Percentiles rank a stretch among this genome's conserved stretches.
phyloP scores from a whole-genome alignment of 2,113 vertebrate genomes.

The Glareola pratincola region DNA sequence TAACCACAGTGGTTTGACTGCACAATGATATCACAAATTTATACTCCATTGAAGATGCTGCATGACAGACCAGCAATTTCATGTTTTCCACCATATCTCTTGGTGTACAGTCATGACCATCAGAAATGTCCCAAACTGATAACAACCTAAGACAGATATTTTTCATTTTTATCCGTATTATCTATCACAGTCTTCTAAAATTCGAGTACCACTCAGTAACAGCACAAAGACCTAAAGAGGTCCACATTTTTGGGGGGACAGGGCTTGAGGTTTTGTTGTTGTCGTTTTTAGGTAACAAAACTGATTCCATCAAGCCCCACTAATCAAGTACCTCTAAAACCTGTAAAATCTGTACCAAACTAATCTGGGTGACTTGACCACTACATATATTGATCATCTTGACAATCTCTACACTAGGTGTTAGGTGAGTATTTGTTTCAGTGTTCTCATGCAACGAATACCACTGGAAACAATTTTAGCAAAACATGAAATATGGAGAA shows the following conservation, averaged over 20 bases:
- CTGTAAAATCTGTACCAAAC: neutral
- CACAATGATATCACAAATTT: neutral
- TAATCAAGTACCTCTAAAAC: neutral
- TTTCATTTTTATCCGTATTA: neutral
- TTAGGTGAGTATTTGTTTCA: neutral
- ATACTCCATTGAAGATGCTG: neutral
- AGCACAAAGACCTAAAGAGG: neutral
- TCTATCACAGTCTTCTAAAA: neutral
- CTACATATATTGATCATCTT: rapidly evolving
- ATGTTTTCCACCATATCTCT: neutral
- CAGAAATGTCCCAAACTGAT: neutral
- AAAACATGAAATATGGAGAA: neutral
- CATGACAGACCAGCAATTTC: neutral
- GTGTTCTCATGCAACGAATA: neutral
- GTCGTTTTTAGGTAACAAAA: neutral
- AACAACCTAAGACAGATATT: neutral
- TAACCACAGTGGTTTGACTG: neutral
- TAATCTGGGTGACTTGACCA: neutral
- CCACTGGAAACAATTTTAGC: neutral
- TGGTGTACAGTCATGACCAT: rapidly evolving
- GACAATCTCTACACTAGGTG: neutral
- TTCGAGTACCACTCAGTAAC: neutral
- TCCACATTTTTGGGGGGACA: neutral
- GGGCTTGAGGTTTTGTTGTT: neutral
- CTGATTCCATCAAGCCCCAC: neutral